Conservation (phyloP, 2,113 vertebrate species). For the Oplegnathus fasciatus region DNA sequence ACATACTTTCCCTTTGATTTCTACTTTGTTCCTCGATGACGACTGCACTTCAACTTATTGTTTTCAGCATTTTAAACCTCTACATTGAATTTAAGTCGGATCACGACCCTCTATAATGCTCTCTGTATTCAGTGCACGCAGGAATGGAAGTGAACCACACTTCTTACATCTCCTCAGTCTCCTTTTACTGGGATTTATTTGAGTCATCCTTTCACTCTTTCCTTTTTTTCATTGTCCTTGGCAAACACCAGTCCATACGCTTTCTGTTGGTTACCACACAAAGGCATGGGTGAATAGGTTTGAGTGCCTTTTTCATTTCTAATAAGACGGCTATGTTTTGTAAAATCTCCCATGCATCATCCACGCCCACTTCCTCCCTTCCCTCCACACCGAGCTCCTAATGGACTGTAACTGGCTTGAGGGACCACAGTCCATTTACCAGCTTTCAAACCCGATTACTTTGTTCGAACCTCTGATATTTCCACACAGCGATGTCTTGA, state of each 20-base stretch:
- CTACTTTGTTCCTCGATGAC: neutral
- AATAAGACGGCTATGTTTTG: constrained; percentile 29
- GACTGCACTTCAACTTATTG: neutral
- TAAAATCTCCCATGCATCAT: constrained; percentile 20
- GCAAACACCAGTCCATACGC: neutral
- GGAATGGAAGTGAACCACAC: neutral
- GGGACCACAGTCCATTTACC: constrained; percentile 47
- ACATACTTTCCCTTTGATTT: neutral
- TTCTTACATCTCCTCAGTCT: neutral
- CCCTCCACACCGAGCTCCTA: constrained; percentile 31
- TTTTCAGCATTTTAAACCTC: neutral
- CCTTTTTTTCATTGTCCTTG: constrained; percentile 24
- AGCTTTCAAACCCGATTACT: constrained; percentile 61
- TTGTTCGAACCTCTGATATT: constrained; percentile 28
- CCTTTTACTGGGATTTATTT: neutral
- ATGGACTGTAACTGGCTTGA: constrained; percentile 51
- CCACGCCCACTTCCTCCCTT: constrained; percentile 11
- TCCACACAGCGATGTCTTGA: constrained; percentile 32
- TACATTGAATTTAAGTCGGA: neutral
- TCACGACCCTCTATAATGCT: neutral
- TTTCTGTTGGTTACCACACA: neutral
- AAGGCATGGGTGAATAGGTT: constrained; percentile 22
- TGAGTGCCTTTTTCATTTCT: constrained; percentile 29
- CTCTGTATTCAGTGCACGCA: constrained; percentile 6
- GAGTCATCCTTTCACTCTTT: constrained; percentile 9